These are phyloP conservation scores for Bursaphelenchus mucronatus DNA, from an alignment of 1,140 invertebrate species.

Conservation along the genomic window DNA sequence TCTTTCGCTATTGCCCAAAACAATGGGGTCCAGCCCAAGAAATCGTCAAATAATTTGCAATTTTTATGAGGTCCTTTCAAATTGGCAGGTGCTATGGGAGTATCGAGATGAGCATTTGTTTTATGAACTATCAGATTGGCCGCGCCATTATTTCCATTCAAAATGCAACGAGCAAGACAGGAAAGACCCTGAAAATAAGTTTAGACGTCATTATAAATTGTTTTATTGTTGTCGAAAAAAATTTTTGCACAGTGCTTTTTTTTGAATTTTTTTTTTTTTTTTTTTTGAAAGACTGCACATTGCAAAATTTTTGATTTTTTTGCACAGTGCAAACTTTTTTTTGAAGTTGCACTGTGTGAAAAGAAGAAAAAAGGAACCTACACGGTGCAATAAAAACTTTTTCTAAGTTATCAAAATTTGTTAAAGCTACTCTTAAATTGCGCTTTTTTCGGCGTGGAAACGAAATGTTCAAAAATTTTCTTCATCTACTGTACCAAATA, in stretches of 20 bases:
- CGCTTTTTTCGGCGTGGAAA: too few relatives aligned
- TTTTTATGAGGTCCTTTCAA: conserved; percentile 10
- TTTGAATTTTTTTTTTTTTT: too few relatives aligned
- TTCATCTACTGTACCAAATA: too few relatives aligned
- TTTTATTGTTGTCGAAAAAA: conserved; percentile 15
- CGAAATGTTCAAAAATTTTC: too few relatives aligned
- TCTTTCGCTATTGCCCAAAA: conserved; percentile 16
- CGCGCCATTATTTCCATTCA: background rate
- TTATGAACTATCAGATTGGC: conserved; percentile 1
- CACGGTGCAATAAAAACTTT: too few relatives aligned
- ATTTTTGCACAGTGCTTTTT: background rate
- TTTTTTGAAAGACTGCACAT: too few relatives aligned
- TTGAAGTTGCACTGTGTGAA: background rate
- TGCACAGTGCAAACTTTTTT: background rate
- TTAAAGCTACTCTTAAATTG: too few relatives aligned
- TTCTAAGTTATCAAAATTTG: too few relatives aligned
- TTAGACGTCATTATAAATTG: conserved; percentile 1
- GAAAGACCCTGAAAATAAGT: conserved; percentile 11
- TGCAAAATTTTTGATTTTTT: conserved; percentile 2
- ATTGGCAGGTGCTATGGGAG: background rate
- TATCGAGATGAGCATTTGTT: conserved; percentile 17
- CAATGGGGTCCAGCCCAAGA: conserved; percentile 20
- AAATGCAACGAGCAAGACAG: conserved; percentile 16
- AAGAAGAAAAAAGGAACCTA: too few relatives aligned
- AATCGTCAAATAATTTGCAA: conserved; percentile 16